Base-by-base conservation (phyloP, 2,113 vertebrate species). In the Esox niger region DNA sequence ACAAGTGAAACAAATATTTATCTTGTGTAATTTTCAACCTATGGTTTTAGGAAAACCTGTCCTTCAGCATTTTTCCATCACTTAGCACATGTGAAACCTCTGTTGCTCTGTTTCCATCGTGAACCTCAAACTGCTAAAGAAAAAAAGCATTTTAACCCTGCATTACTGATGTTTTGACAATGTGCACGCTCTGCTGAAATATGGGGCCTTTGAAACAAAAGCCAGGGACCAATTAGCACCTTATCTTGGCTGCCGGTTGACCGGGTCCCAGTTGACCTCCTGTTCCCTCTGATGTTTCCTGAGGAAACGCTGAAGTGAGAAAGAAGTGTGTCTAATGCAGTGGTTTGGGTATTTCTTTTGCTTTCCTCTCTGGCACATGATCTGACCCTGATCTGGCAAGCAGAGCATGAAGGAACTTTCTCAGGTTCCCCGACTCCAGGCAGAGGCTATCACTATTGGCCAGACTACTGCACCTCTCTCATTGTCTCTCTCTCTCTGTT, bases 241-340 rank as follows among this genome's bases (percentile, higher is more conserved):
- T 85, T 71, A 80, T 84, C 77, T 79, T 23, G 63, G 68, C 49
- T 0, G n/a, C n/a, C n/a, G 7, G 73, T 64, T 71, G 68, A 2
- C 31, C 27, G 62, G 84, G 74, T 74, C 13, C 62, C 35, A 32
- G 15, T 54, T 47, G 21, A n/a, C 60, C 25, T 15, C 46, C 69
- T 62, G 71, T 76, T 69, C 73, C 76, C 81, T 60, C 72, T 11
- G 49, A 57, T 21, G 73, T 70, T 88, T 89, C 86, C 85, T 87
- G 81, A 85, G 84, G 78, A 87, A 82, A 82, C 62, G 58, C 75
- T 69, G 49, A 59, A 74, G 73, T 61, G 66, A 66, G 26, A 27
- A 13, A 66, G 26, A 27, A 13, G 38, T 17, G 43, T n/a, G 46
- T 31, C 17, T 8, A 62, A 61, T 68, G 33, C 2, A 26, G 70